These are phyloP conservation scores for Percopsis omiscomaycus DNA, from an alignment of 2,797 vertebrate species.

Conservation along the genomic window DNA sequence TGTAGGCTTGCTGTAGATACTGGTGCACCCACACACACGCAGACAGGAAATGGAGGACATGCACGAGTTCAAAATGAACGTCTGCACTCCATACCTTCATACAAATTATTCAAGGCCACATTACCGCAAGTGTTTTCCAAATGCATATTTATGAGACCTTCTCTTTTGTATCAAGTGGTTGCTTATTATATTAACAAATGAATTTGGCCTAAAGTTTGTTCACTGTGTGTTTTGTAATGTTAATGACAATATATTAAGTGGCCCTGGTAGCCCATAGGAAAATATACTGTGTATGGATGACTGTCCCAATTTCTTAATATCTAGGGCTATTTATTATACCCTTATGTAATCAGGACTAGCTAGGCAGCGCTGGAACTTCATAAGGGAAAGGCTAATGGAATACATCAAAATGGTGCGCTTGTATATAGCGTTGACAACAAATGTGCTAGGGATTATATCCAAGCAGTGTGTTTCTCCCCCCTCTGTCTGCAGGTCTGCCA, in stretches of 20 bases:
- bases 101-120: conserved; percentile 70
- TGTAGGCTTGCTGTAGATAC: conserved; percentile 63
- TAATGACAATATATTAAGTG: conserved; percentile 15
- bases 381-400: no score
- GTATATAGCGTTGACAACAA: no score
- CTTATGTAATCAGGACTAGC: no score
- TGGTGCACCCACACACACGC: conserved; percentile 66
- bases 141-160: conserved; percentile 41
- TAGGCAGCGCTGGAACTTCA: no score
- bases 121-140: conserved; percentile 55
- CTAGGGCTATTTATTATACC: no score
- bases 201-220: conserved; percentile 20
- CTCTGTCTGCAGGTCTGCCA: conserved; percentile 1
- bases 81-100: conserved; percentile 56
- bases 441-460: conserved; percentile 3
- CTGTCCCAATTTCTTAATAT: no score
- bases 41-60: conserved; percentile 73
- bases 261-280: background rate
- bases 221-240: conserved; percentile 20
- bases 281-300: no score
- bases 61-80: conserved; percentile 65
- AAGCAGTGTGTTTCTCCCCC: background rate
- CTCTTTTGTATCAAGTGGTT: conserved; percentile 25
- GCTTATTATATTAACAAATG: conserved; percentile 33
- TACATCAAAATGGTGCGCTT: no score